Evolutionary conservation across 1,140 invertebrate genomes (phyloP), one percentile per base, ranked within the genome.

Genomic region (Fragariocoptes setiger): DNA sequence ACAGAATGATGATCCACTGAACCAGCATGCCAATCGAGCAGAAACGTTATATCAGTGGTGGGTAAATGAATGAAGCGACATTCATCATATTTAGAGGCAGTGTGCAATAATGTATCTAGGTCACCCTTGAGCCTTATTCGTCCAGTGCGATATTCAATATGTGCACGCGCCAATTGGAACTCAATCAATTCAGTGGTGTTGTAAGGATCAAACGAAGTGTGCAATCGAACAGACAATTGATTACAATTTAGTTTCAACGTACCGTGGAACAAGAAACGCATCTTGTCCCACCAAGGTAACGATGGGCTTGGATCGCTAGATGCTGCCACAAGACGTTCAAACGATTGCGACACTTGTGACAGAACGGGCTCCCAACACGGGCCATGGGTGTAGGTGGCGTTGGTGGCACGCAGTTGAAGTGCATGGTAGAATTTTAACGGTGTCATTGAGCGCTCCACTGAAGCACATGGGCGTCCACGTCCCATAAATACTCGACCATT

Each of bases 161-260:
- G 71, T 1, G 88, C 64, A 47, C 80, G 69, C 4, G 68, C 73
- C 83, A 88, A 97, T 0, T 79, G 77, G 16, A 92, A 62, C 57
- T 95, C 88, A 79, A 99, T 92, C 58, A 95, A 76, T 57, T 99
- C 90, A 0, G 88, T 95, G 0, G 79, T 86, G 54, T 97, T 97
- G 54, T 94, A 95, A 0, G 90, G 90, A 64, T 97, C 85, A 3
- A 88, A 61, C 0, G 83, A 90, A 2, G 83, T 83, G 56, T 94
- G 85, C 49, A 95, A 54, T 25, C 83, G 60, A 15, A 88, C 69
- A 2, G 78, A 82, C 45, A 92, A 64, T 50, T 77, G 74, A 50
- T 73, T 67, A 8, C 79, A 72, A 41, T 74, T 72, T 48, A 85
- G 67, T 0, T 80, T 86, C 17, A 94, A 58, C 14, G 82, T 65